Evolutionary conservation across 2,113 vertebrate genomes (phyloP).

Genomic region (Xenopus laevis): DNA sequence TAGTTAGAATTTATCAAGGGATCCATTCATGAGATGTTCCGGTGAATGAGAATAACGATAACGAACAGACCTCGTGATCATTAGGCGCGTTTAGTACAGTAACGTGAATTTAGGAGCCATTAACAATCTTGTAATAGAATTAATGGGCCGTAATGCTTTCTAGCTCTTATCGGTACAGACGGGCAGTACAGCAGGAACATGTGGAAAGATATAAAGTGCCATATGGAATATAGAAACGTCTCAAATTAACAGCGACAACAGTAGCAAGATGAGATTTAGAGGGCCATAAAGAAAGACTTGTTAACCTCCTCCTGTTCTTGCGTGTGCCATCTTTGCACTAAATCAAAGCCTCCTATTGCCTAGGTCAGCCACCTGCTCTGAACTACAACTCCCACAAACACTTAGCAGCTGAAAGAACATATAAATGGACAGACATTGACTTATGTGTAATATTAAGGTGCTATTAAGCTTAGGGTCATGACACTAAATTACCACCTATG

Average conservation of each 20-base stretch:
- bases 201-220: constrained; percentile 39
- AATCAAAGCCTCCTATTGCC: neutral
- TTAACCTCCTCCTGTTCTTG: neutral
- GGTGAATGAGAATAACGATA: constrained; percentile 13
- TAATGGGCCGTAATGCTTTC: constrained; percentile 33
- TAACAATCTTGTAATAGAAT: constrained; percentile 40
- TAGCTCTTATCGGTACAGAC: constrained; percentile 24
- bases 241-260: neutral
- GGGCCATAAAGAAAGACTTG: neutral
- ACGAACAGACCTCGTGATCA: constrained; percentile 29
- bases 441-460: no score
- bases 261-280: constrained; percentile 41
- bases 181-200: constrained; percentile 25
- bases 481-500: no score
- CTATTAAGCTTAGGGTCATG: no score
- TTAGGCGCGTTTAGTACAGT: constrained; percentile 39
- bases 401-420: no score
- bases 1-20: constrained; percentile 16
- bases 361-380: neutral
- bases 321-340: neutral
- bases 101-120: constrained; percentile 30
- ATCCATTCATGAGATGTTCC: constrained; percentile 38
- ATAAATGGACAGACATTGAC: no score
- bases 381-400: no score
- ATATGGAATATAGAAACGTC: constrained; percentile 24